phyloP scores from a whole-genome alignment of 2,113 vertebrate species.

The Xiphophorus hellerii region DNA sequence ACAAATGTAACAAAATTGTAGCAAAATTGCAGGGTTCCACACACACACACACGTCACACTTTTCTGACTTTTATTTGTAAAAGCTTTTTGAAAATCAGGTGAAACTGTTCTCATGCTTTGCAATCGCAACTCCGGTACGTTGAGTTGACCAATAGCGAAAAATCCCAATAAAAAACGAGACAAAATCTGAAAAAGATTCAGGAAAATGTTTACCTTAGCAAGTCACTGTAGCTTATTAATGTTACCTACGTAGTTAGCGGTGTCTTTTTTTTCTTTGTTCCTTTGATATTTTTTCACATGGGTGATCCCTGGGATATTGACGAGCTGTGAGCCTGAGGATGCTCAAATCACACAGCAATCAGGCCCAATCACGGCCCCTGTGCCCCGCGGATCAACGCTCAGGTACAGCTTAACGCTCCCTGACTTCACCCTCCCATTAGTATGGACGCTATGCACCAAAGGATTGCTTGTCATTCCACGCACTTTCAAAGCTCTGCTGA shows the following conservation, averaged over 20 bases:
- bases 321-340: conserved; percentile 51
- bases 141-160: background rate
- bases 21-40: too few species aligned
- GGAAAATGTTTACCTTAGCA: background rate
- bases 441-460: conserved; percentile 12
- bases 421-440: conserved; percentile 16
- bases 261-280: conserved; percentile 27
- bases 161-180: background rate
- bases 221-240: conserved; percentile 14
- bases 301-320: conserved; percentile 47
- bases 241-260: conserved; percentile 34
- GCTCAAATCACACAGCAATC: conserved; percentile 68
- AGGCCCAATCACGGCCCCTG: conserved; percentile 51
- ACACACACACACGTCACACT: background rate
- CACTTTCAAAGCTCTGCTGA: conserved; percentile 40
- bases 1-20: too few species aligned
- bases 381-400: conserved; percentile 26
- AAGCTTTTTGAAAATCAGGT: background rate
- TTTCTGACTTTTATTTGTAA: background rate
- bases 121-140: too few species aligned
- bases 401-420: conserved; percentile 15
- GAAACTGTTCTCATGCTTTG: too few species aligned
- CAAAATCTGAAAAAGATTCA: background rate
- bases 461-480: conserved; percentile 10
- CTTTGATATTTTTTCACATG: conserved; percentile 58